These are phyloP conservation scores for Furcula furcula DNA, from an alignment of 2,888 invertebrate species.

Conservation along the genomic window DNA sequence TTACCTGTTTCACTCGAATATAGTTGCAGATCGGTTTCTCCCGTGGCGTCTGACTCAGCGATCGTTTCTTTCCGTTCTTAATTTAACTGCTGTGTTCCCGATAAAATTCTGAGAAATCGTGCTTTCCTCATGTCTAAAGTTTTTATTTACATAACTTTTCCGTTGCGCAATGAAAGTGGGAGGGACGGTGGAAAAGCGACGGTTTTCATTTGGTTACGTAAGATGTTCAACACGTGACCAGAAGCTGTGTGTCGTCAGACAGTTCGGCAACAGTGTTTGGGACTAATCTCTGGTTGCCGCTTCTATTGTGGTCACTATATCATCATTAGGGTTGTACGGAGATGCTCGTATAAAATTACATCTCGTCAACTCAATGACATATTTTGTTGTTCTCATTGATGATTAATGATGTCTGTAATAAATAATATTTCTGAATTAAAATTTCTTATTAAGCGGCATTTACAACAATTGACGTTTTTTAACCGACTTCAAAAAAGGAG, in stretches of 20 bases:
- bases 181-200: constrained; percentile 37
- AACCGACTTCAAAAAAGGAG: too few species aligned
- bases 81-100: constrained; percentile 39
- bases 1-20: constrained; percentile 29
- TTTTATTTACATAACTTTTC: constrained; percentile 46
- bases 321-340: constrained; percentile 11
- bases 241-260: constrained; percentile 21
- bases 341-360: too few species aligned
- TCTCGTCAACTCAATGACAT: too few species aligned
- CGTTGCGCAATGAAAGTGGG: constrained; percentile 42
- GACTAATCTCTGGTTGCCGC: constrained; percentile 24
- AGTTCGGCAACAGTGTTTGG: constrained; percentile 21
- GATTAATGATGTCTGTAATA: too few species aligned
- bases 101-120: constrained; percentile 45
- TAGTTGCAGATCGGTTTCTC: constrained; percentile 25
- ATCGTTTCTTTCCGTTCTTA: constrained; percentile 33
- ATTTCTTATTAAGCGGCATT: too few species aligned
- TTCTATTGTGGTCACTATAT: constrained; percentile 18
- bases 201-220: constrained; percentile 49
- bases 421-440: too few species aligned
- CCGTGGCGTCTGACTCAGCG: constrained; percentile 36
- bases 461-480: too few species aligned
- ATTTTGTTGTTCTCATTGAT: too few species aligned
- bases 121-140: constrained; percentile 44
- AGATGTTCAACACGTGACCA: constrained; percentile 26